Percentiles rank a stretch among this genome's conserved stretches.
Conservation (phyloP, 1,140 invertebrate genomes). For the Micrasema minimum region DNA sequence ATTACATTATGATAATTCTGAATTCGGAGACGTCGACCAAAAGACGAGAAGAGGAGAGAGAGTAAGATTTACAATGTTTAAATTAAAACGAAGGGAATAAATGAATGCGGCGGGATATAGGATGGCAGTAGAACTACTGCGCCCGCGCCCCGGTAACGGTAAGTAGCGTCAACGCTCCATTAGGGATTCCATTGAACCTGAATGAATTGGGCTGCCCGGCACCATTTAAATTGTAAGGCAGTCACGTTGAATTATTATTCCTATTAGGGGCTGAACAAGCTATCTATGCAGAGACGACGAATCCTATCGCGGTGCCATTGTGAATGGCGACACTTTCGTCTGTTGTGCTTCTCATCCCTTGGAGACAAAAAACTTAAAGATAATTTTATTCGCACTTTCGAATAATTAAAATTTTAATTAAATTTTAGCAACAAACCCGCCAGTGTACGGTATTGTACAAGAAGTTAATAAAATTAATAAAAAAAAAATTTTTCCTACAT, state of each 20-base stretch:
- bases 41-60: constrained; percentile 27
- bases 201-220: constrained; percentile 52
- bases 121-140: constrained; percentile 36
- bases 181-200: constrained; percentile 53
- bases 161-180: constrained; percentile 53
- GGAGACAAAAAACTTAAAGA: no score
- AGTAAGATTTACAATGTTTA: constrained; percentile 49
- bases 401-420: no score
- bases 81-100: constrained; percentile 51
- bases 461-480: no score
- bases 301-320: constrained; percentile 20
- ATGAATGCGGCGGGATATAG: constrained; percentile 49
- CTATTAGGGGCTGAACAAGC: constrained; percentile 42
- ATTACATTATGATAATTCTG: constrained; percentile 49
- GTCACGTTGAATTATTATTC: constrained; percentile 50
- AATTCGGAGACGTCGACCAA: constrained; percentile 34
- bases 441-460: no score
- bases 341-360: not conserved
- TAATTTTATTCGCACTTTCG: no score
- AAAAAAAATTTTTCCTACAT: no score
- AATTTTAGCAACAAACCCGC: no score
- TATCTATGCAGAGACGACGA: constrained; percentile 35
- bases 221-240: constrained; percentile 50
- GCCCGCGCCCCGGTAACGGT: constrained; percentile 37
- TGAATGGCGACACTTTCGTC: constrained; percentile 19